Percentiles rank a stretch among this genome's conserved stretches.
These are phyloP conservation scores for Drosophila mauritiana DNA, from an alignment of 1,140 invertebrate genomes.

Conservation along the genomic window DNA sequence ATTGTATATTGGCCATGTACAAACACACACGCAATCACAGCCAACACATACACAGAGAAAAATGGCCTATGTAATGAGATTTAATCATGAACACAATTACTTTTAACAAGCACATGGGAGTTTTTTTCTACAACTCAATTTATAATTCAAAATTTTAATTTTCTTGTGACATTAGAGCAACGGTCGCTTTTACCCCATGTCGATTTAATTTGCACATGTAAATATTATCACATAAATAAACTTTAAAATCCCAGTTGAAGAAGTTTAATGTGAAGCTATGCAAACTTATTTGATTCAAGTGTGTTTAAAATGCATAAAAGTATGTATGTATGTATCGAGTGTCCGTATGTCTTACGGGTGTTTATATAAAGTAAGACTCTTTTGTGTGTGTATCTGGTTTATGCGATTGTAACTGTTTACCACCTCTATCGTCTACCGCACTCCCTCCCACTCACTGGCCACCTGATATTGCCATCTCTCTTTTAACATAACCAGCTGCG, in stretches of 20 bases:
- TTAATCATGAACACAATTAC: no score
- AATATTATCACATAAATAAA: no score
- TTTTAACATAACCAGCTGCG: slow-evolving; percentile 59
- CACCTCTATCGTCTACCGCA: slow-evolving; percentile 14
- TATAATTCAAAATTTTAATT: not conserved
- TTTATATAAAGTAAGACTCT: slow-evolving; percentile 10
- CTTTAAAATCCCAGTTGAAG: no score
- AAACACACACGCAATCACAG: slow-evolving; percentile 18
- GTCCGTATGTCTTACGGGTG: slow-evolving; percentile 3
- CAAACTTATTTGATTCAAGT: not conserved
- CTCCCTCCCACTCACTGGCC: slow-evolving; percentile 23
- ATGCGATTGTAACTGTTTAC: slow-evolving; percentile 52
- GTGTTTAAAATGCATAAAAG: slow-evolving; percentile 15
- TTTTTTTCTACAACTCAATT: no score
- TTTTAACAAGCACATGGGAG: no score
- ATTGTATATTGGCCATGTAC: slow-evolving; percentile 49
- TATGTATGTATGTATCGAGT: slow-evolving; percentile 7
- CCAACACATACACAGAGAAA: slow-evolving; percentile 16
- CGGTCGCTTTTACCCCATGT: no score
- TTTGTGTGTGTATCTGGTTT: slow-evolving; percentile 43
- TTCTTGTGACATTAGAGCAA: no score
- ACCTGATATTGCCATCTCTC: slow-evolving; percentile 19
- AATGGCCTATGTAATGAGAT: no score
- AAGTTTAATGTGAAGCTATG: no score
- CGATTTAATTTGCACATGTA: no score